Evolutionary conservation across 2,888 invertebrate species (phyloP).

Genomic region (Calliopum simillimum): DNA sequence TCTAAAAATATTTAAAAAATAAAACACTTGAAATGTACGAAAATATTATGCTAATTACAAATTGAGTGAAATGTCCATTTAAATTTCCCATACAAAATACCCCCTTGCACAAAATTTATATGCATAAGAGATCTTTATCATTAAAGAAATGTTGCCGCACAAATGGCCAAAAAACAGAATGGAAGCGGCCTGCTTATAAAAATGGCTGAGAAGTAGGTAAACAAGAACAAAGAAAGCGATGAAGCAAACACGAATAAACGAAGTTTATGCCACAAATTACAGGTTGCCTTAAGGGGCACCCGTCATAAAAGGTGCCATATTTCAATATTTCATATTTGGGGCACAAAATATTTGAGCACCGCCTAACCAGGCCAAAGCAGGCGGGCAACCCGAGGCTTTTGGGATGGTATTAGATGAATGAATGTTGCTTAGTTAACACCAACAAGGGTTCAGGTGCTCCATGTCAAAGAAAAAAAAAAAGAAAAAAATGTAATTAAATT

Average conservation of each 20-base stretch:
- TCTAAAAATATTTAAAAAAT: too few relatives aligned
- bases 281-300: neutral
- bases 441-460: slow-evolving; percentile 10
- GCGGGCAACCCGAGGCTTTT: too few relatives aligned
- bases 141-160: neutral
- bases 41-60: slow-evolving; percentile 23
- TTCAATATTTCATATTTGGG: slow-evolving; percentile 5
- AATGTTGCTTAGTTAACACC: neutral
- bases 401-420: slow-evolving; percentile 1
- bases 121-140: slow-evolving; percentile 10
- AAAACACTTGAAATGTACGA: neutral
- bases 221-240: too few relatives aligned
- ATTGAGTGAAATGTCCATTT: slow-evolving; percentile 17
- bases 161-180: neutral
- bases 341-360: neutral
- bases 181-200: neutral
- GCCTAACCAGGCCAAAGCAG: neutral
- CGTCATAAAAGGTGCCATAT: neutral
- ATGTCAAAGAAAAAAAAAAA: neutral
- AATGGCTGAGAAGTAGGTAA: slow-evolving; percentile 1
- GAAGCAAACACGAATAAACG: slow-evolving; percentile 1
- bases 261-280: slow-evolving; percentile 9
- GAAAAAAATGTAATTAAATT: slow-evolving; percentile 1
- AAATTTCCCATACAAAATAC: neutral
- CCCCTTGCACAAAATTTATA: slow-evolving; percentile 17